These are phyloP conservation scores for Acholoe squamosa DNA, from an alignment of 2,888 invertebrate species.

Conservation along the genomic window DNA sequence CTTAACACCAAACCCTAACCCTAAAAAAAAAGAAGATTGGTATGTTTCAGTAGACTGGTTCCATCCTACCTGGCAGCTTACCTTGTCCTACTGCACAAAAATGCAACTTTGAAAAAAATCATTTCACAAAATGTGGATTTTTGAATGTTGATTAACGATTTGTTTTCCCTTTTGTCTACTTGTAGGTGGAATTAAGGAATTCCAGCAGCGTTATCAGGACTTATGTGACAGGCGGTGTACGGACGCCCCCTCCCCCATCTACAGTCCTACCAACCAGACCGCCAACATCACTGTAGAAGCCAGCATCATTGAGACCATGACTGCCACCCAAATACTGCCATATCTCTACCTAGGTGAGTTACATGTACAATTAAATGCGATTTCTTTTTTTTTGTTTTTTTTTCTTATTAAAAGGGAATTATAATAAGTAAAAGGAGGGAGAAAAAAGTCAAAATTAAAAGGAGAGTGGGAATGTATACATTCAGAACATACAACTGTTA, in stretches of 20 bases:
- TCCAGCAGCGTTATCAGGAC: conserved; percentile 65
- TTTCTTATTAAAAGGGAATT: no score
- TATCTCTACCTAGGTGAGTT: conserved; percentile 88
- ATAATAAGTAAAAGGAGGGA: no score
- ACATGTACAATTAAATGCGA: background rate
- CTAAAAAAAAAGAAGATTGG: no score
- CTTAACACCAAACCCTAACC: no score
- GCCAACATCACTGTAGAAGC: conserved; percentile 83
- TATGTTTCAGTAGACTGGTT: no score
- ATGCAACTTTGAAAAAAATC: no score
- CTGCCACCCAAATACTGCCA: conserved; percentile 90
- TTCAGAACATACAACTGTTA: no score
- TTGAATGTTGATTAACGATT: background rate
- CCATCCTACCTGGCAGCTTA: no score
- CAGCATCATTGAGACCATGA: conserved; percentile 87
- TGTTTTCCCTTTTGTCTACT: background rate
- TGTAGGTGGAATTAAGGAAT: conserved; percentile 70
- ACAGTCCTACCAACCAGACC: conserved; percentile 82
- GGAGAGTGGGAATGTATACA: no score
- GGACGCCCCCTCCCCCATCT: conserved; percentile 83
- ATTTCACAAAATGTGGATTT: background rate
- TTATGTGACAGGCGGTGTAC: conserved; percentile 65
- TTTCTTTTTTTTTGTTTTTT: no score
- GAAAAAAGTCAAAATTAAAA: no score
- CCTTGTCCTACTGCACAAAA: no score